Base-by-base conservation (phyloP, 2,888 invertebrate species). In the Incurvaria masculella region DNA sequence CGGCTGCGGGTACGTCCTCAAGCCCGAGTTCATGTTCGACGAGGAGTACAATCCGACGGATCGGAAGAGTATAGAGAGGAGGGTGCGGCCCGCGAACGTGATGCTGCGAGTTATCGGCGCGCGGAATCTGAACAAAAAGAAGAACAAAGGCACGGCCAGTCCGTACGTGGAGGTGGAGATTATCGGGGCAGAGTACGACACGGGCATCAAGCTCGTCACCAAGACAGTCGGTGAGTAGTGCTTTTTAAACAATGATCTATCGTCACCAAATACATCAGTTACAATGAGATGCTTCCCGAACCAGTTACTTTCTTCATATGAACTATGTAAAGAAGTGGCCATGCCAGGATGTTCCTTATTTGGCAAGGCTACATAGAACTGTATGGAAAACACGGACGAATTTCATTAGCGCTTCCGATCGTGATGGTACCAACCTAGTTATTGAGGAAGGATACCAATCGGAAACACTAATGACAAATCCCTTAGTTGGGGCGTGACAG, bases 111-210 rank as follows among this genome's bases (percentile, higher is more conserved):
- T 98, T 20, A 88, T 98, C 51, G 95, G 88, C 2, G 97, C 94
- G 0, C 80, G 98, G 38, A 96, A 98, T 70, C 78, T 98, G 44
- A 83, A 85, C 59, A 90, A 94, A 60, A 86, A 90, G 56, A 85
- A 89, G 0, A 88, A 91, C 17, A 83, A 90, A 51, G 93, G 95
- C 2, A 88, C 89, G 6, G 88, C 88, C 4, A 94, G 91, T 70
- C 97, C 97, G 0, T 91, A 91, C 63, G 91, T 97, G 3, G 94
- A 96, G 61, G 84, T 97, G 2, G 97, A 97, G 74, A 74, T 97
- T 21, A 71, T 90, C 14, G 97, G 97, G 1, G 88, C 94, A 0
- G 89, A 91, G 11, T 94, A 87, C 66, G 97, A 97, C 69, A 82
- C 79, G 46, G 88, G 89, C n/a, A 79, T 85, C 52, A 94, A 93